phyloP scores from a whole-genome alignment of 92 coral and sea anemone species.

The Phenganax stokvisi region DNA sequence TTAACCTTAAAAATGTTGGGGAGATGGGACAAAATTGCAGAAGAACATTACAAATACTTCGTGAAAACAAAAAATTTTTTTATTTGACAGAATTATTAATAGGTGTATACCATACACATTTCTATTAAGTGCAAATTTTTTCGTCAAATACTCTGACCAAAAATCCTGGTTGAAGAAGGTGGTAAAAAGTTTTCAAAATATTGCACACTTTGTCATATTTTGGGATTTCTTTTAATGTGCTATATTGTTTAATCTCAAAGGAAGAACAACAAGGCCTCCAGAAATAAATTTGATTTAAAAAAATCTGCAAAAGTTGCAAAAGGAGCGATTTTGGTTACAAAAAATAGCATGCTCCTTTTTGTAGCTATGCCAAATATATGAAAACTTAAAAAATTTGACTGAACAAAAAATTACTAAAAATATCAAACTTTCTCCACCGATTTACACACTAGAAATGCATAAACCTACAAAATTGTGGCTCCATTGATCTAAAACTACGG shows the following conservation, averaged over 20 bases:
- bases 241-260: background rate
- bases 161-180: background rate
- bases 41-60: background rate
- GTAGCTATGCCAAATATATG: background rate
- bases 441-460: background rate
- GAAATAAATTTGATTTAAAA: background rate
- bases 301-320: background rate
- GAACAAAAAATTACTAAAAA: background rate
- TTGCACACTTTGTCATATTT: background rate
- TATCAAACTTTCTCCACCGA: background rate
- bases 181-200: background rate
- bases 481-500: background rate
- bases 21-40: background rate
- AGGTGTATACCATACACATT: background rate
- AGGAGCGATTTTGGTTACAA: slow-evolving; percentile 15
- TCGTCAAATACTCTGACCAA: background rate
- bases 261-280: background rate
- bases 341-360: slow-evolving; percentile 21
- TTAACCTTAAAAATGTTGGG: background rate
- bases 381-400: no score
- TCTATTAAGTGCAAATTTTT: background rate
- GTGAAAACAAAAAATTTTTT: background rate
- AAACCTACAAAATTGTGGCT: background rate
- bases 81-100: background rate
- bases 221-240: background rate